A percentile compares a stretch with the other conserved stretches of the same genome.
phyloP scores from a whole-genome alignment of 2,113 vertebrate genomes.

The Lophura nycthemera region DNA sequence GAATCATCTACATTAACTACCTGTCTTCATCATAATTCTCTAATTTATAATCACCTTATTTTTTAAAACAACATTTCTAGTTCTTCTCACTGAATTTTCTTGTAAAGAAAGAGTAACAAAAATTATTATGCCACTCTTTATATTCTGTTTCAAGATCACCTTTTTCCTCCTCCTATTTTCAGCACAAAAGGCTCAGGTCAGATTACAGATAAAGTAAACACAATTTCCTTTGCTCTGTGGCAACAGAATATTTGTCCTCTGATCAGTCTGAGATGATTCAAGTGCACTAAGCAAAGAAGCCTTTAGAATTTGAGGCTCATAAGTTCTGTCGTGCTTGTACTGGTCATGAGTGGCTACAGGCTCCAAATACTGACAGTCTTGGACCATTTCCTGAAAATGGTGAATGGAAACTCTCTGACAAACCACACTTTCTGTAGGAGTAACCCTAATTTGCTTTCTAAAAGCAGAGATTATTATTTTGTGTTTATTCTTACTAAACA shows the following conservation, averaged over 20 bases:
- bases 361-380: background rate
- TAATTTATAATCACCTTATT: background rate
- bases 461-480: background rate
- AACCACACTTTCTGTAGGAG: background rate
- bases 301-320: background rate
- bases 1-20: background rate
- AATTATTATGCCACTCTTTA: background rate
- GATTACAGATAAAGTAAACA: background rate
- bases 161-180: background rate
- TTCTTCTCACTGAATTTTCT: background rate
- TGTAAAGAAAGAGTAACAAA: background rate
- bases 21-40: background rate
- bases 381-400: background rate
- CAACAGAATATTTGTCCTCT: background rate
- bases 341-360: fast-evolving
- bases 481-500: background rate
- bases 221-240: background rate
- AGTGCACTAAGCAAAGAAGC: background rate
- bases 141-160: background rate
- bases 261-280: background rate
- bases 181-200: background rate
- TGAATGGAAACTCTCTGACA: background rate
- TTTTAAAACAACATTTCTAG: background rate
- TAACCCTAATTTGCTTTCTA: background rate
- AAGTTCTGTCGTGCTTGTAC: background rate